These are phyloP conservation scores for Danaus chrysippus DNA, from an alignment of 2,888 invertebrate species.

Conservation along the genomic window DNA sequence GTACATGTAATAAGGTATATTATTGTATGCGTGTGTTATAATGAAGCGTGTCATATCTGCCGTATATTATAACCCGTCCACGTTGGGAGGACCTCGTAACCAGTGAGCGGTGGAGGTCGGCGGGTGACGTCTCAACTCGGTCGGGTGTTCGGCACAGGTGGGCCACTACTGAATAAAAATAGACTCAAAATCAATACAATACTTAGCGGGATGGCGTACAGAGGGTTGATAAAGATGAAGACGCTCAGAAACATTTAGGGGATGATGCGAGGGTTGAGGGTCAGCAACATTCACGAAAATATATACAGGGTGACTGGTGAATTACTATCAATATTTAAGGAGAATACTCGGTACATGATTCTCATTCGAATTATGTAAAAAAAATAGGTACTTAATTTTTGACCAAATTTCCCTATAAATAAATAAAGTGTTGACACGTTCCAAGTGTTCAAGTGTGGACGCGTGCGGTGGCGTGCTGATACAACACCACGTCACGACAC, in stretches of 20 bases:
- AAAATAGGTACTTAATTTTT: no score
- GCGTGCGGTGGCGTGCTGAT: no score
- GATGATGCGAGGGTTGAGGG: no score
- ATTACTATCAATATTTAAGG: no score
- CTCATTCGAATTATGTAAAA: no score
- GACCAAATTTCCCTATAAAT: no score
- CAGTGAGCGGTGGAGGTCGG: slow-evolving; percentile 8
- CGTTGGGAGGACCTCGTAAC: neutral
- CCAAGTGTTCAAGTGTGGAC: no score
- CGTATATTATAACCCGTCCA: slow-evolving; percentile 22
- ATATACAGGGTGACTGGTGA: no score
- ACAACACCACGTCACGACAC: no score
- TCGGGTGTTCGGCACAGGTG: slow-evolving; percentile 45
- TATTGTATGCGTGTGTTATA: neutral
- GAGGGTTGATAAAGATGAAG: slow-evolving; percentile 32
- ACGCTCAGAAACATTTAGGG: neutral
- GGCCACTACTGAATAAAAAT: slow-evolving; percentile 52
- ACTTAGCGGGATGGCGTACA: slow-evolving; percentile 47
- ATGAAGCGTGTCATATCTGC: slow-evolving; percentile 16
- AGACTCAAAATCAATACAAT: slow-evolving; percentile 63
- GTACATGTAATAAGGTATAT: neutral
- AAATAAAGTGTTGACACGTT: no score
- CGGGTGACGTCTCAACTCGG: slow-evolving; percentile 27
- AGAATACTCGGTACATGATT: no score
- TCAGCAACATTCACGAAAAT: no score